A percentile compares a stretch with the other conserved stretches of the same genome.
phyloP scores from a whole-genome alignment of 2,888 invertebrate genomes.

The Eucriotettix oculatus region DNA sequence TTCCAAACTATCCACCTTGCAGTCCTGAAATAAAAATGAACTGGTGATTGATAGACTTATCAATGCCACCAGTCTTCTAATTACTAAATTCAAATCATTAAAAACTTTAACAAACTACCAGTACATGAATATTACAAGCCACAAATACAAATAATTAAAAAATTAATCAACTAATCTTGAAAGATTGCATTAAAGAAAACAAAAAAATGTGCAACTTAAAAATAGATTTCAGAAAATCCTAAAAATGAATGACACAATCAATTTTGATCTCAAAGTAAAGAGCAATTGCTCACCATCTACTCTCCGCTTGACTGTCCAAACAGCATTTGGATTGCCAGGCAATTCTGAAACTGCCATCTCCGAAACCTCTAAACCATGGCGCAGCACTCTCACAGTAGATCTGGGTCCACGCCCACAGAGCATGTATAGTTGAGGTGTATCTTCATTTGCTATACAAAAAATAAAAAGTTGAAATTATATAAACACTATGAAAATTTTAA shows the following conservation, averaged over 20 bases:
- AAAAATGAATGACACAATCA: neutral
- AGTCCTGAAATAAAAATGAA: slow-evolving; percentile 70
- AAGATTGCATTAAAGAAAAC: too few species aligned
- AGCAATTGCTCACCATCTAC: slow-evolving; percentile 72
- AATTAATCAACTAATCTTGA: too few species aligned
- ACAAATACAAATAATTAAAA: neutral
- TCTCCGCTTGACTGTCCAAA: slow-evolving; percentile 95
- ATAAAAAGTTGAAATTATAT: neutral
- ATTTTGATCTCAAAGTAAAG: neutral
- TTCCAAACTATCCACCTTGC: slow-evolving; percentile 7
- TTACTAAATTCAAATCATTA: slow-evolving; percentile 3
- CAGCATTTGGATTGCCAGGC: slow-evolving; percentile 99
- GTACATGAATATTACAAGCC: neutral
- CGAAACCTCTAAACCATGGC: slow-evolving; percentile 95
- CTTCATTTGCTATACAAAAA: slow-evolving; percentile 89
- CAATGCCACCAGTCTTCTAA: slow-evolving; percentile 39
- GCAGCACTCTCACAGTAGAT: slow-evolving; percentile 78
- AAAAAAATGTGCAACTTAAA: neutral
- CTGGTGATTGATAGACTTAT: slow-evolving; percentile 70
- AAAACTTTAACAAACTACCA: neutral
- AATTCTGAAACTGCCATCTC: slow-evolving; percentile 99
- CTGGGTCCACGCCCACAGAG: slow-evolving; percentile 91
- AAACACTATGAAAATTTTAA: neutral
- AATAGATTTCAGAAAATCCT: neutral
- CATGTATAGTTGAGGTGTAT: slow-evolving; percentile 94